These are phyloP conservation scores for Nomada ruficornis DNA, from an alignment of 2,888 invertebrate genomes.

Conservation along the genomic window DNA sequence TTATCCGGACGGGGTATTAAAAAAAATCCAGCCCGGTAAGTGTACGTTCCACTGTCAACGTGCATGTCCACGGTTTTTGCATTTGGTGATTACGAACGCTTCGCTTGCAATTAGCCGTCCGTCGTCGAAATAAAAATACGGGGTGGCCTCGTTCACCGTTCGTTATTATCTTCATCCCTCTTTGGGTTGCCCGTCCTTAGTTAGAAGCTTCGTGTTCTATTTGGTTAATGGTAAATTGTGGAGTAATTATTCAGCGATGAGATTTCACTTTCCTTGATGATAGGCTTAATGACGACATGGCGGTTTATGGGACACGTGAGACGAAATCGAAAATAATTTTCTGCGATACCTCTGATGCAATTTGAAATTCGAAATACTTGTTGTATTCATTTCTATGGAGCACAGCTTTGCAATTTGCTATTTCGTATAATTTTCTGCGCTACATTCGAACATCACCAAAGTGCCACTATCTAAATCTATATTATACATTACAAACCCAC, in stretches of 20 bases:
- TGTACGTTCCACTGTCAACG: constrained; percentile 17
- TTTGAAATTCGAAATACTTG: not conserved
- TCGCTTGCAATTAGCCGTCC: not conserved
- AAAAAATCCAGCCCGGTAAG: not conserved
- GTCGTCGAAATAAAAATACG: not conserved
- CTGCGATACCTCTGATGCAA: not conserved
- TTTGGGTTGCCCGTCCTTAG: not conserved
- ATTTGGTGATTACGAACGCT: constrained; percentile 6
- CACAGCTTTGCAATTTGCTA: too few relatives aligned
- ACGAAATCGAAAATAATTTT: not conserved
- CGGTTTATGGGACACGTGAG: not conserved
- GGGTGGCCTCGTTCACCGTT: not conserved
- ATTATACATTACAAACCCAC: too few relatives aligned
- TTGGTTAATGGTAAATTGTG: not conserved
- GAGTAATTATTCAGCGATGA: constrained; percentile 2
- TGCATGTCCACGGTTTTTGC: not conserved
- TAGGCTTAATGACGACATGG: not conserved
- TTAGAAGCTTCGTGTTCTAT: not conserved
- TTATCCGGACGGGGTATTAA: not conserved
- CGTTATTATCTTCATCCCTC: not conserved
- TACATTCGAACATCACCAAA: too few relatives aligned
- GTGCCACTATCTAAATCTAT: too few relatives aligned
- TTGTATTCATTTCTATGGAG: too few relatives aligned
- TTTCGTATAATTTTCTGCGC: too few relatives aligned
- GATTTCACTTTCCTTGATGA: not conserved